phyloP scores from a whole-genome alignment of 1,140 invertebrate genomes.

The Matsumurasca onukii region DNA sequence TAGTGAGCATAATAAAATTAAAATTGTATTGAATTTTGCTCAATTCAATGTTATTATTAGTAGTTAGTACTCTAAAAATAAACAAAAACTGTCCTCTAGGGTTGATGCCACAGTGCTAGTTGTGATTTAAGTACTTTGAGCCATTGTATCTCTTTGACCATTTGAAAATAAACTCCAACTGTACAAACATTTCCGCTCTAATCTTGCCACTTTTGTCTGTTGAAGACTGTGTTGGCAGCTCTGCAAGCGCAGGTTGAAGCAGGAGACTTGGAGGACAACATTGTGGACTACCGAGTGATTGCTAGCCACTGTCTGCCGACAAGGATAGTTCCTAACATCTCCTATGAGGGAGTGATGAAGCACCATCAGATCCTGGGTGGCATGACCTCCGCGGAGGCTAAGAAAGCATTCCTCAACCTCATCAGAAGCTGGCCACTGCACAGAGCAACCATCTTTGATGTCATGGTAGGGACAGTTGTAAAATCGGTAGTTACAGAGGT shows the following conservation, averaged over 20 bases:
- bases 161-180: no score
- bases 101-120: no score
- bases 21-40: no score
- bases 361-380: slow-evolving; percentile 86
- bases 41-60: no score
- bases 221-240: slow-evolving; percentile 89
- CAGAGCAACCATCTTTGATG: slow-evolving; percentile 91
- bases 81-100: no score
- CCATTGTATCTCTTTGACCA: no score
- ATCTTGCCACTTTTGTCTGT: no score
- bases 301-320: slow-evolving; percentile 80
- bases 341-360: slow-evolving; percentile 75
- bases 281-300: slow-evolving; percentile 71
- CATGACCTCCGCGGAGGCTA: slow-evolving; percentile 81
- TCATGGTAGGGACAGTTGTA: slow-evolving; percentile 78
- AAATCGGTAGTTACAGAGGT: no score
- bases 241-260: slow-evolving; percentile 91
- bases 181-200: no score
- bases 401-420: slow-evolving; percentile 91
- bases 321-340: slow-evolving; percentile 71
- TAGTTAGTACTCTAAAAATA: no score
- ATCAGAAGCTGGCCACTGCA: slow-evolving; percentile 93
- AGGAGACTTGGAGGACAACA: slow-evolving; percentile 71
- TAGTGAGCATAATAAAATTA: no score
- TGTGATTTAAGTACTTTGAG: no score